Evolutionary conservation across 2,888 invertebrate genomes (phyloP).

Genomic region (Clanis bilineata): DNA sequence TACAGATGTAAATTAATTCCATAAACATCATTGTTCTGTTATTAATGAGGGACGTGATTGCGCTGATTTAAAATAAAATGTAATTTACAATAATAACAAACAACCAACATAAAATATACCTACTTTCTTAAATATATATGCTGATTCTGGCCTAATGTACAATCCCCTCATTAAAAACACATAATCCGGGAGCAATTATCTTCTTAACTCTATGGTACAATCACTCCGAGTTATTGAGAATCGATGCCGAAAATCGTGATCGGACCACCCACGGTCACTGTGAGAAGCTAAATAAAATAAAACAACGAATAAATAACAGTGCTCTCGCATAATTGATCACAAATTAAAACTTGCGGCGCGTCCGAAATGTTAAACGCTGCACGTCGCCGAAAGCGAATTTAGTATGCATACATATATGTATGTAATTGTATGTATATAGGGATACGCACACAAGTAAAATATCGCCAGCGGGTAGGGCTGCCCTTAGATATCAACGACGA

Average conservation of each 20-base stretch:
- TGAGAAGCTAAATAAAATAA: constrained; percentile 80
- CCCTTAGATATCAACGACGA: constrained; percentile 2
- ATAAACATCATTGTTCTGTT: background rate
- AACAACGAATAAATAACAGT: constrained; percentile 79
- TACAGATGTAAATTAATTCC: too few relatives aligned
- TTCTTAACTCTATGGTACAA: constrained; percentile 65
- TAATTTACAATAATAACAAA: background rate
- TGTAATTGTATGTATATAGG: constrained; percentile 25
- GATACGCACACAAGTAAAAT: background rate
- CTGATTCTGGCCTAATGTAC: background rate
- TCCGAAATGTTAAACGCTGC: constrained; percentile 74
- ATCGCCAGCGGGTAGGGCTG: constrained; percentile 5
- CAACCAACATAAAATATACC: background rate
- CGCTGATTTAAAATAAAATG: background rate
- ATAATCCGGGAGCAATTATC: constrained; percentile 29
- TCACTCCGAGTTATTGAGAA: constrained; percentile 74
- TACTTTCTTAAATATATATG: too few relatives aligned
- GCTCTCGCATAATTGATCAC: constrained; percentile 82
- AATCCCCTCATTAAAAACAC: background rate
- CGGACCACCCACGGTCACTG: constrained; percentile 77
- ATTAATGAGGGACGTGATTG: too few relatives aligned
- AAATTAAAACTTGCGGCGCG: constrained; percentile 80
- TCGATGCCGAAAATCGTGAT: constrained; percentile 75
- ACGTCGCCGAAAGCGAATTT: constrained; percentile 76
- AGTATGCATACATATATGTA: constrained; percentile 39